These are phyloP conservation scores for Falco punctatus DNA, from an alignment of 2,113 vertebrate genomes.

Conservation along the genomic window DNA sequence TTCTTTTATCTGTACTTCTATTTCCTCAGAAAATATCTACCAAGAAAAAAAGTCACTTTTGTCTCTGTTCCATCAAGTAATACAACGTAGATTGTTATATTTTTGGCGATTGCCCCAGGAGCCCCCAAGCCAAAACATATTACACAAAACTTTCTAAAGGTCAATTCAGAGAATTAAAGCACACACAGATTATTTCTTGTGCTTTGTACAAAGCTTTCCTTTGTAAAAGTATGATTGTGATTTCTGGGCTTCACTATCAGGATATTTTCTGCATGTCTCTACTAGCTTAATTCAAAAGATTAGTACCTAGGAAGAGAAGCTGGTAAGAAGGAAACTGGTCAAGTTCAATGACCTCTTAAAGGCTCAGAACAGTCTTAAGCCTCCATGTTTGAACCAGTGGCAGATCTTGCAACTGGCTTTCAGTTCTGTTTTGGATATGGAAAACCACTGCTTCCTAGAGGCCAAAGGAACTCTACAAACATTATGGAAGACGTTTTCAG, in stretches of 20 bases:
- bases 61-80: not conserved
- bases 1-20: not conserved
- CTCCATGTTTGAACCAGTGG: not conserved
- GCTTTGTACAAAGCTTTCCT: not conserved
- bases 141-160: not conserved
- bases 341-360: not conserved
- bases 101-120: not conserved
- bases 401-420: not conserved
- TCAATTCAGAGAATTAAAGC: not conserved
- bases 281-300: not conserved
- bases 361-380: not conserved
- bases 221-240: not conserved
- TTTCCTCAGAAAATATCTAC: not conserved
- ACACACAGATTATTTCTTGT: not conserved
- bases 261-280: not conserved
- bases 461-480: not conserved
- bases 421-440: not conserved
- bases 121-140: not conserved
- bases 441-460: not conserved
- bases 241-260: not conserved
- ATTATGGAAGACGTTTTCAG: not conserved
- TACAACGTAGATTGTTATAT: rapidly evolving
- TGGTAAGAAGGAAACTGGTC: not conserved
- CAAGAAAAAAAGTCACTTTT: not conserved
- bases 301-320: not conserved